A percentile compares a stretch with the other conserved stretches of the same genome.
Evolutionary conservation across 2,797 vertebrate species (phyloP).

Genomic region (Pangasius djambal): DNA sequence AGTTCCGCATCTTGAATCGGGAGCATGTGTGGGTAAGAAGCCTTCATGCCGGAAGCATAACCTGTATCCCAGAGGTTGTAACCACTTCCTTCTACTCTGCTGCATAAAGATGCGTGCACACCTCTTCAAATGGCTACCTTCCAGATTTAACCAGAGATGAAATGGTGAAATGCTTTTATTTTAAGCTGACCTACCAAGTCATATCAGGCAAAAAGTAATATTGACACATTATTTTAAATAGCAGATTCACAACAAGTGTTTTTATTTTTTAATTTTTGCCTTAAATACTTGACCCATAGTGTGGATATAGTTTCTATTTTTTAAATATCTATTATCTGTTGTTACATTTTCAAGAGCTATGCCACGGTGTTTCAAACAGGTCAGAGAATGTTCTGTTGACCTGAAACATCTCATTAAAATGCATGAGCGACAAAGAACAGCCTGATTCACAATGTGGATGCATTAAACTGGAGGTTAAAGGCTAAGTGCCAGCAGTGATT

Average conservation of each 20-base stretch:
- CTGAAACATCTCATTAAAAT: conserved; percentile 50
- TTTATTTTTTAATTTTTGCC: background rate
- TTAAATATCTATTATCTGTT: background rate
- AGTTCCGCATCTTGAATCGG: background rate
- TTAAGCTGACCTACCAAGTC: background rate
- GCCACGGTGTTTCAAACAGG: background rate
- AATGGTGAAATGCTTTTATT: background rate
- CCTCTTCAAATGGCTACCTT: background rate
- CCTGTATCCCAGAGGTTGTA: background rate
- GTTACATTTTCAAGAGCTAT: conserved; percentile 10
- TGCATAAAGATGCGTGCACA: conserved; percentile 16
- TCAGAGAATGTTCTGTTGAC: conserved; percentile 14
- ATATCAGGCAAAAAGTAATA: background rate
- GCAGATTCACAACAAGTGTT: background rate
- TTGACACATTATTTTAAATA: background rate
- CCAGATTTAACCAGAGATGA: background rate
- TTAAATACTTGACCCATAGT: background rate
- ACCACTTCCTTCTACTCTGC: conserved; percentile 18
- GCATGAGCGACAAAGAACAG: conserved; percentile 40
- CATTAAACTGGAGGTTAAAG: conserved; percentile 51
- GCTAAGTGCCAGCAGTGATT: conserved; percentile 50
- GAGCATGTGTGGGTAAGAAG: background rate
- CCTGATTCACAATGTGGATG: conserved; percentile 19
- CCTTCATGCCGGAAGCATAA: background rate
- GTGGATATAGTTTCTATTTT: background rate